Conservation (phyloP, 2,797 vertebrate genomes). For the Cichlasoma orientale region DNA sequence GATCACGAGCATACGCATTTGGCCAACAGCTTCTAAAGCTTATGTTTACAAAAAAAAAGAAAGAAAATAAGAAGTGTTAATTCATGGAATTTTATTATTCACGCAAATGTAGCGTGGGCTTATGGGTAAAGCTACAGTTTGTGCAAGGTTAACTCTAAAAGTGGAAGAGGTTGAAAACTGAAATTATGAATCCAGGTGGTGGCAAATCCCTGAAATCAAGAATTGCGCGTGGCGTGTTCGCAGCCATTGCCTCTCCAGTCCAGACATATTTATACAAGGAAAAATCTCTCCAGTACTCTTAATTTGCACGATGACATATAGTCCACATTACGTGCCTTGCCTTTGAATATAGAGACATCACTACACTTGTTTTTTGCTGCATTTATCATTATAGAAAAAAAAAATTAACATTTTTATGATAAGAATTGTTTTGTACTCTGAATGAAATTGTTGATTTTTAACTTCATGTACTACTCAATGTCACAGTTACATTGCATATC, state of each 20-base stretch:
- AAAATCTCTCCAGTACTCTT: constrained; percentile 95
- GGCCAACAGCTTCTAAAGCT: constrained; percentile 90
- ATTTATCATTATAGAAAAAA: constrained; percentile 94
- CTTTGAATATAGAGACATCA: constrained; percentile 98
- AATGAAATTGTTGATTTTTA: constrained; percentile 98
- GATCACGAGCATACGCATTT: constrained; percentile 88
- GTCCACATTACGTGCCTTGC: constrained; percentile 99
- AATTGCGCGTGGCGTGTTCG: constrained; percentile 88
- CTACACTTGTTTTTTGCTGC: constrained; percentile 99
- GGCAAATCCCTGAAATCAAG: constrained; percentile 82
- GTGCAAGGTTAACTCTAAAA: constrained; percentile 78
- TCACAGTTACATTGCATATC: constrained; percentile 99
- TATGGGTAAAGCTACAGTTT: constrained; percentile 86
- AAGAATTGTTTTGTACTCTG: constrained; percentile 99
- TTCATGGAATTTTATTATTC: constrained; percentile 74
- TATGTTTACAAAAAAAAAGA: constrained; percentile 85
- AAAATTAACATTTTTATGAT: constrained; percentile 99
- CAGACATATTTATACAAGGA: constrained; percentile 82
- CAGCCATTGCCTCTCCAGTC: constrained; percentile 91
- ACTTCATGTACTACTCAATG: constrained; percentile 97
- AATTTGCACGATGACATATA: constrained; percentile 99
- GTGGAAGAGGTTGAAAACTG: constrained; percentile 62
- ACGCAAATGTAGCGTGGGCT: constrained; percentile 74
- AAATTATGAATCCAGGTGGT: constrained; percentile 83
- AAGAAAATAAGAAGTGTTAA: constrained; percentile 65